Percentiles rank a stretch among this genome's conserved stretches.
phyloP scores from a whole-genome alignment of 2,797 vertebrate genomes.

The Sebastes minor region DNA sequence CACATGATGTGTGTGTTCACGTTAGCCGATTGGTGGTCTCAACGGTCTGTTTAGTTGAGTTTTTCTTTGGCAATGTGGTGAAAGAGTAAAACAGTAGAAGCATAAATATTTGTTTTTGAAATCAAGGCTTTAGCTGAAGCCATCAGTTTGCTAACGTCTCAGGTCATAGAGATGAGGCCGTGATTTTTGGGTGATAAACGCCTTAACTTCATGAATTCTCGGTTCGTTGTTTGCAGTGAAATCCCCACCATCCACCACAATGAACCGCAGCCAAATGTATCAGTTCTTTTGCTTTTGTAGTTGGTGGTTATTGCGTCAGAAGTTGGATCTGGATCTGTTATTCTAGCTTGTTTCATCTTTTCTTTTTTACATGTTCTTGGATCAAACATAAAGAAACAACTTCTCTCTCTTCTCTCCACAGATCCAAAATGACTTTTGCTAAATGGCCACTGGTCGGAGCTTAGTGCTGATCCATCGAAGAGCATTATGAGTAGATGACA shows the following conservation, averaged over 20 bases:
- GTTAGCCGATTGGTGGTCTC: slow-evolving; percentile 22
- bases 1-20: slow-evolving; percentile 15
- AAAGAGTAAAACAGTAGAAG: slow-evolving; percentile 9
- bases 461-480: slow-evolving; percentile 33
- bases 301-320: slow-evolving; percentile 12
- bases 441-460: slow-evolving; percentile 52
- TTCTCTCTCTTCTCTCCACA: slow-evolving; percentile 63
- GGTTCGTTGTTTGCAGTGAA: slow-evolving; percentile 13
- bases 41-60: slow-evolving; percentile 14
- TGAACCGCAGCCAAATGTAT: slow-evolving; percentile 8
- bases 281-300: neutral
- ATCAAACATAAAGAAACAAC: slow-evolving; percentile 32
- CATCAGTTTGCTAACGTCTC: neutral
- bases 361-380: slow-evolving; percentile 24
- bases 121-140: neutral
- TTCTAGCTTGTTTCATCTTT: slow-evolving; percentile 16
- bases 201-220: neutral
- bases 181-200: neutral
- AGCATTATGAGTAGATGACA: slow-evolving; percentile 58
- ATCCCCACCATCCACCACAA: neutral
- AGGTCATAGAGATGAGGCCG: neutral
- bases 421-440: slow-evolving; percentile 50
- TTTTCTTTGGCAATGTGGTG: slow-evolving; percentile 25
- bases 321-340: slow-evolving; percentile 45
- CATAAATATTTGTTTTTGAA: slow-evolving; percentile 21